Percentiles rank a stretch among this genome's conserved stretches.
Conservation (phyloP, 2,888 invertebrate genomes). For the Dasypogon diadema region DNA sequence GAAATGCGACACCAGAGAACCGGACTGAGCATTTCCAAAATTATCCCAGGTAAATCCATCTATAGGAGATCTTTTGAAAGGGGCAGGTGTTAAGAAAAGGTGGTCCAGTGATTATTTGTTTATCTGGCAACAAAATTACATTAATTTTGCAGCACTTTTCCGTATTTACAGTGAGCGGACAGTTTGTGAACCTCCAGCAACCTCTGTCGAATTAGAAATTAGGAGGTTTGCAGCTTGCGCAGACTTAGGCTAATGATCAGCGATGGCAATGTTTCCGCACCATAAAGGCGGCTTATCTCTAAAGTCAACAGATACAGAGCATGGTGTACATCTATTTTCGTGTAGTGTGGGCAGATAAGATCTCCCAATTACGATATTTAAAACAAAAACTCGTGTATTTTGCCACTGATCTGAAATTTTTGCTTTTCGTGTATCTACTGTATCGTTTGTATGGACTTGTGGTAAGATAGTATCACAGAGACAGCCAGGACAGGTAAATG, state of each 20-base stretch:
- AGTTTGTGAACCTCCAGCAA: neutral
- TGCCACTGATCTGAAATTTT: neutral
- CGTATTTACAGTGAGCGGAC: neutral
- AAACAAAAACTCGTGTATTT: neutral
- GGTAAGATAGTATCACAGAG: neutral
- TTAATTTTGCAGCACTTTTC: neutral
- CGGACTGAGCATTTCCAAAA: neutral
- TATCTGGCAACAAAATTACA: neutral
- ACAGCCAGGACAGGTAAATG: neutral
- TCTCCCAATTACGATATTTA: conserved; percentile 12
- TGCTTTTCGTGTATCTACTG: neutral
- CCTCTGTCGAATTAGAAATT: neutral
- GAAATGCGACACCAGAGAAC: neutral
- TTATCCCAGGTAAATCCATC: neutral
- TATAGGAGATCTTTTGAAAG: neutral
- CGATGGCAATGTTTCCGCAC: neutral
- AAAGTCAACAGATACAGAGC: neutral
- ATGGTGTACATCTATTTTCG: neutral
- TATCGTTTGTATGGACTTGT: neutral
- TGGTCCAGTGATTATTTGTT: neutral
- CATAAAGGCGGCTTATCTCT: neutral
- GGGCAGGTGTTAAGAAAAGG: neutral
- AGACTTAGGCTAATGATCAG: neutral
- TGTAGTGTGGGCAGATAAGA: conserved; percentile 16
- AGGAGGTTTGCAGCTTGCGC: neutral